A percentile compares a stretch with the other conserved stretches of the same genome.
Evolutionary conservation across 2,797 vertebrate genomes (phyloP).

Genomic region (Astyanax mexicanus): DNA sequence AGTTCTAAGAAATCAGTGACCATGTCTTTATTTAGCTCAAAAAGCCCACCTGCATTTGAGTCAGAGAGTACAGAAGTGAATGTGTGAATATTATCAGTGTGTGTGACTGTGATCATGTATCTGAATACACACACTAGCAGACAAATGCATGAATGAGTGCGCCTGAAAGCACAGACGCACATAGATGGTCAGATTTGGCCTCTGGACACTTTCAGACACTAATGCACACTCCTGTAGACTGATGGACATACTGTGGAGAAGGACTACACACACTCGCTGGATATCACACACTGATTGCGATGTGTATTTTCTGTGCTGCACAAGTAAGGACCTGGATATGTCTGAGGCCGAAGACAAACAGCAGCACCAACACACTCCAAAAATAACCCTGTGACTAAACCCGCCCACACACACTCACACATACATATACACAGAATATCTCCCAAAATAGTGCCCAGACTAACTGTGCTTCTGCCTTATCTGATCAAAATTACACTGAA

Average conservation of each 20-base stretch:
- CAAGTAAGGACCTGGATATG: conserved; percentile 2
- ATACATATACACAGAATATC: conserved; percentile 13
- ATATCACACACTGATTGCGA: background rate
- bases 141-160: too few species aligned
- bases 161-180: too few species aligned
- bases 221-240: background rate
- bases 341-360: conserved; percentile 2
- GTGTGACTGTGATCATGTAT: too few species aligned
- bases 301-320: background rate
- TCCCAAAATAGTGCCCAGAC: background rate
- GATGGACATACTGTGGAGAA: conserved; percentile 23
- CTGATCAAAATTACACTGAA: background rate
- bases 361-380: background rate
- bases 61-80: background rate
- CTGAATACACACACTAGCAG: too few species aligned
- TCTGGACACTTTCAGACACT: conserved; percentile 72
- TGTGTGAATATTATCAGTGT: background rate
- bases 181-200: too few species aligned
- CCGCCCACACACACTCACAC: background rate
- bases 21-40: too few species aligned
- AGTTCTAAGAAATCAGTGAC: too few species aligned
- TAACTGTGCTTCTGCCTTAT: background rate
- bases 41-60: too few species aligned
- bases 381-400: conserved; percentile 22
- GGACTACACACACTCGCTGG: background rate